Evolutionary conservation across 2,113 vertebrate species (phyloP).

Genomic region (Alosa alosa): DNA sequence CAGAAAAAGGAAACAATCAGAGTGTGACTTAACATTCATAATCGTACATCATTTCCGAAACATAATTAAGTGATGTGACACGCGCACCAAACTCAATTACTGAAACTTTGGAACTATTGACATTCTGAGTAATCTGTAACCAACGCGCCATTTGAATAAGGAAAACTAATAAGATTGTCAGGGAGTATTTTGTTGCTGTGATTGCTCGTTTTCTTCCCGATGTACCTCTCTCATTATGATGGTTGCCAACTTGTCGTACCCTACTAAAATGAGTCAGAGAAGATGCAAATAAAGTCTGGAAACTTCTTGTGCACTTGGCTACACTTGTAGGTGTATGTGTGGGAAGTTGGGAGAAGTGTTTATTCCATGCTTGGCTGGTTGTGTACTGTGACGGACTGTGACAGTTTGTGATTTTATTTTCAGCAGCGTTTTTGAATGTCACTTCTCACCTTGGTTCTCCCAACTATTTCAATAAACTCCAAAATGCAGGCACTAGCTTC

Average conservation of each 20-base stretch:
- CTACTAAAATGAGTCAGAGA: background rate
- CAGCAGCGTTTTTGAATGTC: background rate
- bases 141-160: background rate
- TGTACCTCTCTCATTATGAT: background rate
- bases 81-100: slow-evolving; percentile 13
- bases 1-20: background rate
- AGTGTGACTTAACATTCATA: slow-evolving; percentile 7
- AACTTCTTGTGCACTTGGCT: background rate
- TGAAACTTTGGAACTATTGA: slow-evolving; percentile 3
- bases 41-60: slow-evolving; percentile 13
- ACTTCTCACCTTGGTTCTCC: background rate
- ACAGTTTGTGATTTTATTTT: background rate
- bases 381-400: background rate
- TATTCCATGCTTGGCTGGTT: background rate
- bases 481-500: background rate
- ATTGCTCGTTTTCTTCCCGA: background rate
- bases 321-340: background rate
- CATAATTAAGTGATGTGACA: slow-evolving; percentile 4
- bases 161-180: background rate
- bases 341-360: slow-evolving; percentile 5
- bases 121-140: slow-evolving; percentile 1
- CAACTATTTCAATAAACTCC: background rate
- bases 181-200: background rate
- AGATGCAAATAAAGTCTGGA: background rate
- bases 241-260: background rate